A percentile compares a stretch with the other conserved stretches of the same genome.
Conservation (phyloP, 2,888 invertebrate genomes). For the Catocala nupta region DNA sequence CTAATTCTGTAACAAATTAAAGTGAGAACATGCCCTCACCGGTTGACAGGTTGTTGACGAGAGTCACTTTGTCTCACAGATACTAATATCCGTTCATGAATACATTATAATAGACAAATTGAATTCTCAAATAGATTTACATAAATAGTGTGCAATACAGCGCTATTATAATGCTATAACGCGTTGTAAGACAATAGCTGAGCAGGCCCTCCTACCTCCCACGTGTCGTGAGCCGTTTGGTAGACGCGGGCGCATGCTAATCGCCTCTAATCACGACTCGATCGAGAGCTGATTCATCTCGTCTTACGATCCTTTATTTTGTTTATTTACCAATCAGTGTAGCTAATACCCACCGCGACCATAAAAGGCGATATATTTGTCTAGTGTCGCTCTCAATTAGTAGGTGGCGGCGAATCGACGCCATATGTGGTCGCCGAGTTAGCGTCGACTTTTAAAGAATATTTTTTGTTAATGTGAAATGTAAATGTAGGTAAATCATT, state of each 20-base stretch:
- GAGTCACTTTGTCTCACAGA: slow-evolving; percentile 65
- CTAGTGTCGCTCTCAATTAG: slow-evolving; percentile 84
- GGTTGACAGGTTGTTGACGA: slow-evolving; percentile 71
- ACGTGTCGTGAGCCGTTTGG: slow-evolving; percentile 65
- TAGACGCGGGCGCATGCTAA: slow-evolving; percentile 79
- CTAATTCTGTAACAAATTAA: slow-evolving; percentile 41
- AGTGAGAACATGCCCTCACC: slow-evolving; percentile 50
- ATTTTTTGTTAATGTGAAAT: slow-evolving; percentile 78
- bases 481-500: slow-evolving; percentile 83
- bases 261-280: slow-evolving; percentile 83
- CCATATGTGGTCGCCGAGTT: slow-evolving; percentile 81
- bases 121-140: slow-evolving; percentile 83
- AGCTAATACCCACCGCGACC: slow-evolving; percentile 76
- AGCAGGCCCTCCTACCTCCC: slow-evolving; percentile 81
- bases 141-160: slow-evolving; percentile 84
- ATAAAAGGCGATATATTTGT: slow-evolving; percentile 86
- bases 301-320: slow-evolving; percentile 74
- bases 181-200: slow-evolving; percentile 83
- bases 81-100: slow-evolving; percentile 75
- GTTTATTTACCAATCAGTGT: slow-evolving; percentile 85
- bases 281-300: slow-evolving; percentile 84
- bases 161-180: slow-evolving; percentile 82
- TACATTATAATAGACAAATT: slow-evolving; percentile 82
- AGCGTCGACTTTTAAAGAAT: slow-evolving; percentile 76
- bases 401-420: slow-evolving; percentile 79